These are phyloP conservation scores for Echinarachnius parma DNA, from an alignment of 53 echinoderm and acorn worm species.

Conservation along the genomic window DNA sequence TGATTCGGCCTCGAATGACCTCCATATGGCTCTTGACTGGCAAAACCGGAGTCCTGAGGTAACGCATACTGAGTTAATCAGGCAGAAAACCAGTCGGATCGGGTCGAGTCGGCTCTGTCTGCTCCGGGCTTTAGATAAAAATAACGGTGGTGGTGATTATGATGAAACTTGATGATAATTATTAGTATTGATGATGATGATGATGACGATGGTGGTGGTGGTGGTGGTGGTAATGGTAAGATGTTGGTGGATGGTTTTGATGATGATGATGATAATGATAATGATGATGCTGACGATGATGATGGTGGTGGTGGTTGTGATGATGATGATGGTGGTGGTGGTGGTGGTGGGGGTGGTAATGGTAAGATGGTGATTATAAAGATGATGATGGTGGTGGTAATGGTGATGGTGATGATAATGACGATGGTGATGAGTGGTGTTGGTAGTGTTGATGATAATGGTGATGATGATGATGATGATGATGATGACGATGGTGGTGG, in stretches of 20 bases:
- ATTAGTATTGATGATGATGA: neutral
- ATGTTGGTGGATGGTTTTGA: neutral
- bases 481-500: neutral
- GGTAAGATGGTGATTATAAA: neutral
- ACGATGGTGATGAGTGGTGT: neutral
- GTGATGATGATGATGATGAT: neutral
- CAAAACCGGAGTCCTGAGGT: too few relatives aligned
- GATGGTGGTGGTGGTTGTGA: neutral
- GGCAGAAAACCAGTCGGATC: too few relatives aligned
- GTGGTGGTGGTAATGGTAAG: neutral
- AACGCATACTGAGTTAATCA: too few relatives aligned
- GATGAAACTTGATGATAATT: neutral
- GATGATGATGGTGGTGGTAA: neutral
- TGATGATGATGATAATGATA: neutral
- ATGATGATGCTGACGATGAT: neutral
- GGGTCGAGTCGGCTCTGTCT: too few relatives aligned
- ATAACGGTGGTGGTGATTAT: neutral
- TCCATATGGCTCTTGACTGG: too few relatives aligned
- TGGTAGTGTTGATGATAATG: neutral
- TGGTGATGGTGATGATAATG: neutral
- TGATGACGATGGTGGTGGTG: slow-evolving; percentile 3
- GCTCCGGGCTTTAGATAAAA: too few relatives aligned
- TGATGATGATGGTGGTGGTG: neutral
- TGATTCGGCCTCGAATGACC: too few relatives aligned
- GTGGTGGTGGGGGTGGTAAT: neutral